These are phyloP conservation scores for Cathartes aura DNA, from an alignment of 2,113 vertebrate species.

Conservation along the genomic window DNA sequence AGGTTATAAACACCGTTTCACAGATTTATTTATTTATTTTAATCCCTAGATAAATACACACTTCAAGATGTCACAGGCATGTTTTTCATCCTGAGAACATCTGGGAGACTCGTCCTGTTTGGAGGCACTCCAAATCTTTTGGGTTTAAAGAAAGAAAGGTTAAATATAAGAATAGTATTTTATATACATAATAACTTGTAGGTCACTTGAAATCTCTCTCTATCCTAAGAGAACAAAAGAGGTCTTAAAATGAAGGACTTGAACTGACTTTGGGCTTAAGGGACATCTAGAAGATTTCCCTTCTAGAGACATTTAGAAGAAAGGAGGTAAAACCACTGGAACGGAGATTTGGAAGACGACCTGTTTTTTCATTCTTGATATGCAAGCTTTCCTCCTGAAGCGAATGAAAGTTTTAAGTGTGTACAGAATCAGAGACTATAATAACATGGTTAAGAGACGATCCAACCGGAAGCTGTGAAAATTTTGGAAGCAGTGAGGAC, in stretches of 20 bases:
- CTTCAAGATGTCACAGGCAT: not conserved
- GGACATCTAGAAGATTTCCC: not conserved
- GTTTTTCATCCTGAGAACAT: not conserved
- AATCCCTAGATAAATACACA: not conserved
- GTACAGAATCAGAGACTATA: not conserved
- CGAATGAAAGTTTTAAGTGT: not conserved
- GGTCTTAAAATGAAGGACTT: not conserved
- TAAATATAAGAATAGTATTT: not conserved
- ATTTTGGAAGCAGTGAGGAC: not conserved
- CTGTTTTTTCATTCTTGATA: not conserved
- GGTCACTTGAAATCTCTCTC: not conserved
- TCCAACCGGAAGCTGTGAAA: not conserved
- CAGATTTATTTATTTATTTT: not conserved
- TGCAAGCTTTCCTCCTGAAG: not conserved
- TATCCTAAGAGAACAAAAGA: not conserved
- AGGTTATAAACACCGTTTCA: not conserved
- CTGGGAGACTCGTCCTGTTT: not conserved
- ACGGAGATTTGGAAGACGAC: not conserved
- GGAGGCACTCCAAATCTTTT: fast-evolving
- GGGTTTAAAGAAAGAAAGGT: not conserved
- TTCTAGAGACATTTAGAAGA: not conserved
- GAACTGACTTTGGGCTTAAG: not conserved
- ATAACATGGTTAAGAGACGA: not conserved
- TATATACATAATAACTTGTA: not conserved
- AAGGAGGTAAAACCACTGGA: not conserved